phyloP scores from a whole-genome alignment of 1,140 invertebrate genomes.

The Eubasilissa regina region DNA sequence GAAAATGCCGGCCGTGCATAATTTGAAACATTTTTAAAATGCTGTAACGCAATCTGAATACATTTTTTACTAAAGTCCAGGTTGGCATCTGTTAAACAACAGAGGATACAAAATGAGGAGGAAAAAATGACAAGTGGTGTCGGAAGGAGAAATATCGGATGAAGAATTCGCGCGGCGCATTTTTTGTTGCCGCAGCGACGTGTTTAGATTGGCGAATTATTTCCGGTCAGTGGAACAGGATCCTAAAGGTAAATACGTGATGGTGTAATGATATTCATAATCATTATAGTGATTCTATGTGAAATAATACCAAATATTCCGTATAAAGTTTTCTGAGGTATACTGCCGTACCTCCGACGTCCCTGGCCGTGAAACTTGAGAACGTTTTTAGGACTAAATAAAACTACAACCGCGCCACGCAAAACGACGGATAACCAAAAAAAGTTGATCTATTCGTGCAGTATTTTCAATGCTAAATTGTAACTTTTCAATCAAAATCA shows the following conservation, averaged over 20 bases:
- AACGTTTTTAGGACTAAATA: too few relatives aligned
- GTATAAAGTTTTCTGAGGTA: too few relatives aligned
- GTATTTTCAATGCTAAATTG: too few relatives aligned
- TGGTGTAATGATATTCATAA: neutral
- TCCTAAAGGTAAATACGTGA: constrained; percentile 44
- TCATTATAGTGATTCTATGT: neutral
- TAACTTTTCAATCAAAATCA: too few relatives aligned
- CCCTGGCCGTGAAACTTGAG: too few relatives aligned
- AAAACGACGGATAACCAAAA: too few relatives aligned
- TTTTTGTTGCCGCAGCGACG: constrained; percentile 22
- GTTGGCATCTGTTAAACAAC: neutral
- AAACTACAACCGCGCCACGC: too few relatives aligned
- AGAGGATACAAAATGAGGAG: neutral
- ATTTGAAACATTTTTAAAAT: neutral
- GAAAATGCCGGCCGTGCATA: too few relatives aligned
- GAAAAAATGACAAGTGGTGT: too few relatives aligned
- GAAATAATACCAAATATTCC: too few relatives aligned
- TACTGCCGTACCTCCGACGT: too few relatives aligned
- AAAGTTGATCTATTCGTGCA: too few relatives aligned
- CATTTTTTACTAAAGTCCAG: neutral
- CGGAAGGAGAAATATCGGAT: constrained; percentile 6
- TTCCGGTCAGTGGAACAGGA: constrained; percentile 38
- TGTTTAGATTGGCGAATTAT: constrained; percentile 36
- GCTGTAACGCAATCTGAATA: neutral
- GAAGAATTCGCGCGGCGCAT: constrained; percentile 15